phyloP scores from a whole-genome alignment of 2,797 vertebrate species.

The Spinus pinus region DNA sequence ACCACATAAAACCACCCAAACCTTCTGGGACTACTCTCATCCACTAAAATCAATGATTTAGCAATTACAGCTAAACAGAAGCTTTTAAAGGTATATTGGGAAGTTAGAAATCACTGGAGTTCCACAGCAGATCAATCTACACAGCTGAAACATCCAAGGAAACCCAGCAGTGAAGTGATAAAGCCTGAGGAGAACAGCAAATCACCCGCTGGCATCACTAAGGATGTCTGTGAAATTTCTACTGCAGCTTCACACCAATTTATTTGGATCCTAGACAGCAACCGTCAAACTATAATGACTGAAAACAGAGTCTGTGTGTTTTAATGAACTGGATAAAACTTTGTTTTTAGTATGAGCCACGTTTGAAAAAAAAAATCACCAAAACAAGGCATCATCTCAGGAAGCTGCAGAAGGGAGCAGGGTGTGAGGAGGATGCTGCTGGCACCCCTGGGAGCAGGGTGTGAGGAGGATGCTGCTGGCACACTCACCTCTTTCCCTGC shows the following conservation, averaged over 20 bases:
- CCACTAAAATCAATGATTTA: background rate
- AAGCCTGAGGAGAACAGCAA: background rate
- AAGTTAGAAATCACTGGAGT: background rate
- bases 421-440: background rate
- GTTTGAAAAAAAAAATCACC: rapidly evolving
- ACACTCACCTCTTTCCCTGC: conserved; percentile 78
- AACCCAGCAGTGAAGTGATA: background rate
- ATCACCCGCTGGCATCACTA: background rate
- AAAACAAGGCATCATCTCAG: rapidly evolving
- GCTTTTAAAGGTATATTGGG: background rate
- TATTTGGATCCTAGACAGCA: rapidly evolving
- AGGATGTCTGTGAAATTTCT: rapidly evolving
- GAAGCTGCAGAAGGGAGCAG: rapidly evolving
- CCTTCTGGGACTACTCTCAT: background rate
- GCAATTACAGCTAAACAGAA: background rate
- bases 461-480: background rate
- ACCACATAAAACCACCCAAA: background rate
- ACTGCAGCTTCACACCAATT: rapidly evolving
- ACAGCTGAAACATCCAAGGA: background rate
- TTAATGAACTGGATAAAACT: rapidly evolving
- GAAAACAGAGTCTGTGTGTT: background rate
- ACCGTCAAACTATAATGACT: rapidly evolving
- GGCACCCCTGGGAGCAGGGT: background rate
- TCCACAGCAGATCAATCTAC: background rate
- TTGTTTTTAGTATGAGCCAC: rapidly evolving